Base-by-base conservation (phyloP, 2,113 vertebrate genomes). In the Poecilia latipinna region DNA sequence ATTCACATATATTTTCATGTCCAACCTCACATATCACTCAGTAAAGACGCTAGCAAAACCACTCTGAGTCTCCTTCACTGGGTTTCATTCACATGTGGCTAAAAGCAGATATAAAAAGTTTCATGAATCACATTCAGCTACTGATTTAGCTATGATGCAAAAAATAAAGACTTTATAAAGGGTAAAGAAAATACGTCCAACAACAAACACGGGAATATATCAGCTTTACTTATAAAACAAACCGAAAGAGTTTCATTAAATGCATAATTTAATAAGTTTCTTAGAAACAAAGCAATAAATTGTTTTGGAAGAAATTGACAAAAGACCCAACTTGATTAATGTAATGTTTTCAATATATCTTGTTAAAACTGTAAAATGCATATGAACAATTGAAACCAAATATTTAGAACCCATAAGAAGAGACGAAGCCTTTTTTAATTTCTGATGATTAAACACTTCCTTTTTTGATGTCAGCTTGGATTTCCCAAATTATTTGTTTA, bases 1-100 rank as follows among this genome's bases (percentile, higher is more conserved):
- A 69, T 72, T 84, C 70, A 87, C 84, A 88, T 78, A 82, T 26
- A 67, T 51, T 35, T 68, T 48, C 37, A 67, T 65, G n/a, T 8
- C 77, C 10, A 37, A 68, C 57, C 37, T 68, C n/a, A 70, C 70
- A 71, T 13, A 4, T 19, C 44, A 48, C 1, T 68, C 48, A 51
- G 24, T 57, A 37, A 28, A 69, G 12, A 63, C 29, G 2, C 29
- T 32, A 12, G 31, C 64, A 24, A 28, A 72, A 44, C 57, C 17
- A 29, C 54, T 63, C 33, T 12, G 28, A 51, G 54, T 35, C 39
- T 64, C 32, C 24, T 13, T 39, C 28, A 66, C 57, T 61, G 3
- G 37, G 31, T n/a, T 42, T 1, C 12, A 51, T 75, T 66, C 12
- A 73, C n/a, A 77, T 29, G 39, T 13, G 32, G 28, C 32, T 64